A percentile compares a stretch with the other conserved stretches of the same genome.
Evolutionary conservation across 2,113 vertebrate species (phyloP).

Genomic region (Lepus americanus): DNA sequence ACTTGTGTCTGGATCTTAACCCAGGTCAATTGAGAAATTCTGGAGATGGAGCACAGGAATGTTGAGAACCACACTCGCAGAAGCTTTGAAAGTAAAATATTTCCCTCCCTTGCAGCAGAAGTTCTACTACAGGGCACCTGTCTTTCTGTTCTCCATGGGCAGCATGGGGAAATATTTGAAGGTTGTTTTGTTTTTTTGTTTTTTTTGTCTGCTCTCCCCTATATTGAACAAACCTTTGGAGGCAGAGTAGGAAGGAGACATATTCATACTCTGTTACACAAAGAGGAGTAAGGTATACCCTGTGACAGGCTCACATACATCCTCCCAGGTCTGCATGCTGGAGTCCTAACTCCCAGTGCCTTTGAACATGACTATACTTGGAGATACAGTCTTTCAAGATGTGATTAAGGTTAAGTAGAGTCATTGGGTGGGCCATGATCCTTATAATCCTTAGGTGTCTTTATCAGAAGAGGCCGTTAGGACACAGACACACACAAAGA

Average conservation of each 20-base stretch:
- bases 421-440: neutral
- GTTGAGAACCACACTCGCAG: neutral
- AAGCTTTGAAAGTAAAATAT: constrained; percentile 23
- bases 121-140: neutral
- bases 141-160: neutral
- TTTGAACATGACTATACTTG: neutral
- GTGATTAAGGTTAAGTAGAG: neutral
- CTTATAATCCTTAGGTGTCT: neutral
- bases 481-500: neutral
- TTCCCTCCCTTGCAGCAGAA: neutral
- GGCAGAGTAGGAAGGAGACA: neutral
- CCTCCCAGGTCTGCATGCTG: neutral
- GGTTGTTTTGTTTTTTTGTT: neutral
- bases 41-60: neutral
- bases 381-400: neutral
- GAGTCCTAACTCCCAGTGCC: neutral
- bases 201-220: too few species aligned
- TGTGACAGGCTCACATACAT: neutral
- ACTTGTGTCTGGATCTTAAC: neutral
- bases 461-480: neutral
- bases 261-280: neutral
- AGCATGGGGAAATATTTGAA: neutral
- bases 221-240: neutral
- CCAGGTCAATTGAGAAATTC: neutral
- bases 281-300: neutral